These are phyloP conservation scores for Agrotis exclamationis DNA, from an alignment of 2,888 invertebrate species.

Conservation along the genomic window DNA sequence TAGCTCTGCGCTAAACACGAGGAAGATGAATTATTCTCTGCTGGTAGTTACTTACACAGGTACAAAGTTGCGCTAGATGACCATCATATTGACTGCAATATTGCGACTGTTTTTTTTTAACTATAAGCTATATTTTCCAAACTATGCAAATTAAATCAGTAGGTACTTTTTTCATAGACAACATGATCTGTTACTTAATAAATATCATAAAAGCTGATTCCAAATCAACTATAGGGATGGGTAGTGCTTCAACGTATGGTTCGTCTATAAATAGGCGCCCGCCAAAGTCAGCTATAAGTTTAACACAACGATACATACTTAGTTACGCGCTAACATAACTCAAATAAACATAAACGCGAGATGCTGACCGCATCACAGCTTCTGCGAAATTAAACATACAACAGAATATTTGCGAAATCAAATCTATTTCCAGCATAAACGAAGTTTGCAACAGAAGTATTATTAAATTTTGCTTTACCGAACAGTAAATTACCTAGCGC, in stretches of 20 bases:
- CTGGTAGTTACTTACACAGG: background rate
- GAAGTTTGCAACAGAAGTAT: slow-evolving; percentile 30
- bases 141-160: background rate
- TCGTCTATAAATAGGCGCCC: slow-evolving; percentile 75
- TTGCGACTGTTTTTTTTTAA: slow-evolving; percentile 23
- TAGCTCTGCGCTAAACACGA: background rate
- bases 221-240: slow-evolving; percentile 30
- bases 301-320: slow-evolving; percentile 57
- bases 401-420: slow-evolving; percentile 63
- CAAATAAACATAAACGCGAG: slow-evolving; percentile 58
- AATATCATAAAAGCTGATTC: background rate
- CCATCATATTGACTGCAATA: background rate
- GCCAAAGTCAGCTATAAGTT: slow-evolving; percentile 64
- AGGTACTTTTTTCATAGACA: background rate
- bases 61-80: background rate
- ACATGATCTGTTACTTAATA: background rate
- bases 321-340: slow-evolving; percentile 64
- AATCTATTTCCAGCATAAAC: slow-evolving; percentile 56
- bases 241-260: slow-evolving; percentile 49
- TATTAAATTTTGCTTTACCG: slow-evolving; percentile 25
- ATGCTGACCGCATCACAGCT: slow-evolving; percentile 65
- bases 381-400: slow-evolving; percentile 69
- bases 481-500: slow-evolving; percentile 16
- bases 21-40: background rate
- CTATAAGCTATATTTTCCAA: too few species aligned